Percentiles rank a stretch among this genome's conserved stretches.
Conservation (phyloP, 2,113 vertebrate genomes). For the Lutjanus erythropterus region DNA sequence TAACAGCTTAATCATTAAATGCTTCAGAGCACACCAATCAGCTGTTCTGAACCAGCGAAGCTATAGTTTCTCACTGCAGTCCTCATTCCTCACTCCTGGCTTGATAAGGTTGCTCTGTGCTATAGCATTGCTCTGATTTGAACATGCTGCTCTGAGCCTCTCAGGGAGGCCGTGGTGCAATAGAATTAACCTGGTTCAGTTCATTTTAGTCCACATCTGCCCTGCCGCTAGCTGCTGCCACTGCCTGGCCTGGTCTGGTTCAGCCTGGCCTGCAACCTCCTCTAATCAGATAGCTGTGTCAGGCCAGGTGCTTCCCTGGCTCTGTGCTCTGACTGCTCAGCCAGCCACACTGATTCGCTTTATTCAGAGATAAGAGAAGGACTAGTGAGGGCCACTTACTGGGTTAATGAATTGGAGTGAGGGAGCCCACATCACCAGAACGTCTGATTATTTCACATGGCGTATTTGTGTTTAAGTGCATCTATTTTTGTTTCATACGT, state of each 20-base stretch:
- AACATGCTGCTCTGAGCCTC: conserved; percentile 66
- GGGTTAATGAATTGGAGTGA: conserved; percentile 57
- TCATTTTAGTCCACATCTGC: conserved; percentile 73
- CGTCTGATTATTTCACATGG: conserved; percentile 26
- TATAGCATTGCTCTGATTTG: conserved; percentile 73
- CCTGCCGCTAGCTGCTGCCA: conserved; percentile 50
- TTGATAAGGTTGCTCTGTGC: conserved; percentile 70
- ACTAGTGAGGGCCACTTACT: conserved; percentile 62
- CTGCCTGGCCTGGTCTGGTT: conserved; percentile 70
- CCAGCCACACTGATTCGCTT: conserved; percentile 75
- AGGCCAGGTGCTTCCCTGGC: conserved; percentile 82
- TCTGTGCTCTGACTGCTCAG: conserved; percentile 76
- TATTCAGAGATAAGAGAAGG: conserved; percentile 76
- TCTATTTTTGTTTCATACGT: conserved; percentile 1
- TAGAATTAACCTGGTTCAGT: conserved; percentile 81
- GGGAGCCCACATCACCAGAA: conserved; percentile 29
- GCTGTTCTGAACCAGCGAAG: conserved; percentile 50
- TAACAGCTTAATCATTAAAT: conserved; percentile 60
- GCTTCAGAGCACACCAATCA: conserved; percentile 65
- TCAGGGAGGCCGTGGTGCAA: conserved; percentile 64
- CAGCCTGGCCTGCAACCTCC: conserved; percentile 77
- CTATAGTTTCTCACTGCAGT: conserved; percentile 34
- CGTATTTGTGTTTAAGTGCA: conserved; percentile 15
- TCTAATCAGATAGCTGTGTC: conserved; percentile 80
- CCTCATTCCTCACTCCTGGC: conserved; percentile 54